These are phyloP conservation scores for Paragorgia papillata DNA, from an alignment of 92 coral and sea anemone species.

Conservation along the genomic window DNA sequence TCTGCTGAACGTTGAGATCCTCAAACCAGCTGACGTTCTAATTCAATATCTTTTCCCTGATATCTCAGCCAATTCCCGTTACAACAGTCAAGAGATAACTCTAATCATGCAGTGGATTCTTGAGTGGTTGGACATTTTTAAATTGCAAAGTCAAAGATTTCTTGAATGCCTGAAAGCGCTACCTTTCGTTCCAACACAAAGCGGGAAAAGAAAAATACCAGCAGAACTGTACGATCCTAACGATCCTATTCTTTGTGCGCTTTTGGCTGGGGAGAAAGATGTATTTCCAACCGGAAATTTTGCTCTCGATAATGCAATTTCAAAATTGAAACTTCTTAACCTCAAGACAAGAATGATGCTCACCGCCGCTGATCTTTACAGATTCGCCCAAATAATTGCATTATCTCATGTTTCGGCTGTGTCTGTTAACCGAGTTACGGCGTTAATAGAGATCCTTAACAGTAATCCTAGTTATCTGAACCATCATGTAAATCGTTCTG, in stretches of 20 bases:
- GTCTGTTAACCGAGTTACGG: conserved; percentile 59
- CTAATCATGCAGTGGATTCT: conserved; percentile 74
- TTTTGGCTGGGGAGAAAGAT: conserved; percentile 18
- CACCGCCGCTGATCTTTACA: too few relatives aligned
- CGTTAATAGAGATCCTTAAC: conserved; percentile 58
- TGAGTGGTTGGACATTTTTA: conserved; percentile 45
- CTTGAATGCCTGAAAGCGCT: conserved; percentile 43
- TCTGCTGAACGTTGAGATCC: background rate
- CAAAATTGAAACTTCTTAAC: conserved; percentile 50
- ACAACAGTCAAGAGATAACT: background rate
- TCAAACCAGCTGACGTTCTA: conserved; percentile 22
- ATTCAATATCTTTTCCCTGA: conserved; percentile 50
- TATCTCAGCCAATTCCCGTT: background rate
- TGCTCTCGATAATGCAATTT: conserved; percentile 40
- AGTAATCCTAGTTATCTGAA: background rate
- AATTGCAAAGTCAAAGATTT: conserved; percentile 42
- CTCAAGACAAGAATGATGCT: conserved; percentile 22
- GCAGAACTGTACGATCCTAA: conserved; percentile 27
- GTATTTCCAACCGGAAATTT: conserved; percentile 16
- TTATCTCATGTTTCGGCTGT: background rate
- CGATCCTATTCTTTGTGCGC: background rate
- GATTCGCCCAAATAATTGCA: background rate
- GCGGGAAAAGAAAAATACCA: conserved; percentile 43
- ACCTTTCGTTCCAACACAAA: conserved; percentile 49
- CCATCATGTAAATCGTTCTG: background rate